Conservation (phyloP, 2,797 vertebrate species). For the Helarctos malayanus region DNA sequence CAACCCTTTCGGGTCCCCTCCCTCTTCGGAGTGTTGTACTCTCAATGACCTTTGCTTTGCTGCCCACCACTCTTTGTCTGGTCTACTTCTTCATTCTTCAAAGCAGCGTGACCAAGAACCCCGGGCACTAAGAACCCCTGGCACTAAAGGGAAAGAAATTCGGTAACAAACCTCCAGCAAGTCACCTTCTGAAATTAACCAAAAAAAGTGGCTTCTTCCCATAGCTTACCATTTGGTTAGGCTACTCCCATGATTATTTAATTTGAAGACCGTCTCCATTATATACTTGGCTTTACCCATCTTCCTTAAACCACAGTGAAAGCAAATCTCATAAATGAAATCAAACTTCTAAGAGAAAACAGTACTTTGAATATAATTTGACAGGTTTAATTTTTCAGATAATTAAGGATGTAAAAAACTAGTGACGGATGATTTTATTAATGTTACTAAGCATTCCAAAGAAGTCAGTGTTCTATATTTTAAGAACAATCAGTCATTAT, state of each 20-base stretch:
- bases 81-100: not conserved
- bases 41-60: not conserved
- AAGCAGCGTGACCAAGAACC: not conserved
- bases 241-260: not conserved
- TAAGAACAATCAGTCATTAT: constrained; percentile 56
- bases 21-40: not conserved
- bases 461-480: constrained; percentile 63
- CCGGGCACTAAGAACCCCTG: not conserved
- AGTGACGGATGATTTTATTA: constrained; percentile 62
- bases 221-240: not conserved
- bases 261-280: not conserved
- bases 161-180: not conserved
- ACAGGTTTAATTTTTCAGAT: constrained; percentile 64
- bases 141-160: not conserved
- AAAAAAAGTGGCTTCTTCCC: not conserved
- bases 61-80: not conserved
- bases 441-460: constrained; percentile 55
- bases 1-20: not conserved
- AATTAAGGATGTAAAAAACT: constrained; percentile 69
- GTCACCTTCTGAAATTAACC: not conserved
- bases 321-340: constrained; percentile 52
- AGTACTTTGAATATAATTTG: constrained; percentile 49
- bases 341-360: constrained; percentile 28
- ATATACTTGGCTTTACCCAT: not conserved
- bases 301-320: constrained; percentile 39